Conservation (phyloP, 2,113 vertebrate genomes). For the Grantiella picta region DNA sequence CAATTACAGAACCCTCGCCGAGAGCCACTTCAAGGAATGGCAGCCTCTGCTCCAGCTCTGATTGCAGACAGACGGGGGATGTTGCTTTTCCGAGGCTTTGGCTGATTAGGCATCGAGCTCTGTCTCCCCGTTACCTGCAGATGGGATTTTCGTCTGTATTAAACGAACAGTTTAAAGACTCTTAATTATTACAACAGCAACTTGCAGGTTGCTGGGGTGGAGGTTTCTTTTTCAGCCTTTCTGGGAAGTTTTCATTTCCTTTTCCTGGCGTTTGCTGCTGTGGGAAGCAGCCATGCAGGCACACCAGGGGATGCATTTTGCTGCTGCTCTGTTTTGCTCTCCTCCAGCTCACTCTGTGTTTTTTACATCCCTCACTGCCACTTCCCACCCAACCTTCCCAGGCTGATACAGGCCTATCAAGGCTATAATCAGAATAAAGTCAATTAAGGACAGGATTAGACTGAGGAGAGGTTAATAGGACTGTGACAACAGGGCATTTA, state of each 20-base stretch:
- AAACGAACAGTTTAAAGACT: background rate
- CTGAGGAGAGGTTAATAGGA: slow-evolving; percentile 1
- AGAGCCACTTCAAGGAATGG: slow-evolving; percentile 64
- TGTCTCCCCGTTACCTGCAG: background rate
- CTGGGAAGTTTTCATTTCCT: background rate
- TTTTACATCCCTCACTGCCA: background rate
- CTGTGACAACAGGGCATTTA: background rate
- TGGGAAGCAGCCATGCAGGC: fast-evolving
- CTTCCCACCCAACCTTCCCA: background rate
- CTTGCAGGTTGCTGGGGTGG: background rate
- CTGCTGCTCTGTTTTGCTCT: background rate
- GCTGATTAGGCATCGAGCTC: background rate
- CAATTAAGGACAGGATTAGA: slow-evolving; percentile 37
- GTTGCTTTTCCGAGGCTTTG: background rate
- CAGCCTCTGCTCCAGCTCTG: slow-evolving; percentile 7
- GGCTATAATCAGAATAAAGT: slow-evolving; percentile 31
- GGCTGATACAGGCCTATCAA: background rate
- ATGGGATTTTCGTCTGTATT: background rate
- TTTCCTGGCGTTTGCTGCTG: background rate
- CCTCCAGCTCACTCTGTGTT: background rate
- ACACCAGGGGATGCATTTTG: background rate
- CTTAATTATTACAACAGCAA: background rate
- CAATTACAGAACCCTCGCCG: slow-evolving; percentile 63
- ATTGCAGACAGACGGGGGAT: background rate
- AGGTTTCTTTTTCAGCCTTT: background rate